Evolutionary conservation across 1,140 invertebrate genomes (phyloP), one percentile per base, ranked within the genome.

Genomic region (Scaptomyza montana): DNA sequence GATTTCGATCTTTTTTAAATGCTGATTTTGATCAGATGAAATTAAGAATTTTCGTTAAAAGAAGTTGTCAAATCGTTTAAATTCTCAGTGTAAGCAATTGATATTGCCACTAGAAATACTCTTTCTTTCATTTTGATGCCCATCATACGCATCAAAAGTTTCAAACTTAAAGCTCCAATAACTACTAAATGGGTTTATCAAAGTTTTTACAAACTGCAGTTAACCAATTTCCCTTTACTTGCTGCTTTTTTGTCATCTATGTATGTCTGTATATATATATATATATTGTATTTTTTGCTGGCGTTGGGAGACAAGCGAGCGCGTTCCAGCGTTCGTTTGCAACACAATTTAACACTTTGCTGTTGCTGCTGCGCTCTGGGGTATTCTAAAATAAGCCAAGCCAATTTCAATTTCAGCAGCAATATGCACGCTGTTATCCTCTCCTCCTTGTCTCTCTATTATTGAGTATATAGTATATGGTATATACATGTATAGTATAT

Each of bases 341-440:
- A 82, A 87, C 82, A 87, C 82, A 87, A 89, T 89, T 87, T 87
- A 87, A 87, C 82, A 87, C 82, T 87, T 89, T 87, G 64, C 77
- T 78, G 57, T 70, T 25, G 36, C 36, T 68, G 72, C 9, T 36
- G 7, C 33, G 33, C 59, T 77, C 74, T 68, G 43, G 77, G 81
- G 82, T 36, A 76, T 78, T 45, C 53, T 63, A 60, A 63, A 63
- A 68, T 74, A 73, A 80, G 78, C 69, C 61, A 69, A 70, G 69
- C 69, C 77, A 69, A 74, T 79, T 61, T 59, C 60, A 41, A 33
- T 61, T 59, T 46, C 39, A 39, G 13, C 43, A 45, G 56, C 56
- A 46, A 59, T 59, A n/a, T 43, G 39, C 5, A n/a, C 10, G 13
- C 56, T 10, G 39, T 36, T 43, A 28, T 45, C 46, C 41, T n/a